Percentiles rank a stretch among this genome's conserved stretches.
phyloP scores from a whole-genome alignment of 2,888 invertebrate species.

The Sarcophaga subvicina region DNA sequence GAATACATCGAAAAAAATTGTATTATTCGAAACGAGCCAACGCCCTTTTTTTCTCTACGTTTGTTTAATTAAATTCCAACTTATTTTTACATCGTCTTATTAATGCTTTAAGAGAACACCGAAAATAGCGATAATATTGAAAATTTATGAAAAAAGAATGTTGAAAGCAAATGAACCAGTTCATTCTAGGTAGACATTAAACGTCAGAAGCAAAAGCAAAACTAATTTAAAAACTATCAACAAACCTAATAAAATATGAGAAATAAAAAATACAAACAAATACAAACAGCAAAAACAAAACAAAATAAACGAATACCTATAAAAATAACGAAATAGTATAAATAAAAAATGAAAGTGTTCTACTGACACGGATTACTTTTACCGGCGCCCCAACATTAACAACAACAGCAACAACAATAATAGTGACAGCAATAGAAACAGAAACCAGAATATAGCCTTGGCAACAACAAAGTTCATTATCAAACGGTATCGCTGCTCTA shows the following conservation, averaged over 20 bases:
- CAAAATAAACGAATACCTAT: conserved; percentile 23
- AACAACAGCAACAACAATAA: conserved; percentile 42
- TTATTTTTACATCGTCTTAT: not conserved
- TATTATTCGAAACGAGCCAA: conserved; percentile 60
- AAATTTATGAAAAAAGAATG: not conserved
- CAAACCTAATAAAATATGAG: conserved; percentile 22
- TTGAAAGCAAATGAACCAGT: not conserved
- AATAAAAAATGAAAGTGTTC: conserved; percentile 79
- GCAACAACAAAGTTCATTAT: conserved; percentile 32
- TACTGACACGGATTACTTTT: conserved; percentile 79
- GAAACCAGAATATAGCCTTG: conserved; percentile 39
- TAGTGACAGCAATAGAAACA: conserved; percentile 12
- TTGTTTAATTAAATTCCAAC: not conserved
- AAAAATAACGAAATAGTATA: conserved; percentile 48
- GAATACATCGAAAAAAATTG: conserved; percentile 35
- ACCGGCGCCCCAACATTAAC: conserved; percentile 60
- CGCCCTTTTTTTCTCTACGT: conserved; percentile 52
- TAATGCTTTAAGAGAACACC: not conserved
- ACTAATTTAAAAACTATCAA: conserved; percentile 6
- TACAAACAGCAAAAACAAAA: conserved; percentile 29
- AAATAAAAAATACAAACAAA: not conserved
- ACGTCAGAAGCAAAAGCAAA: not conserved
- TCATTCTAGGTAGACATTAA: not conserved
- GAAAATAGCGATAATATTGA: too few species aligned
- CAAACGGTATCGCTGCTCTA: conserved; percentile 11